A percentile compares a stretch with the other conserved stretches of the same genome.
phyloP scores from a whole-genome alignment of 2,888 invertebrate species.

The Mythimna loreyi region DNA sequence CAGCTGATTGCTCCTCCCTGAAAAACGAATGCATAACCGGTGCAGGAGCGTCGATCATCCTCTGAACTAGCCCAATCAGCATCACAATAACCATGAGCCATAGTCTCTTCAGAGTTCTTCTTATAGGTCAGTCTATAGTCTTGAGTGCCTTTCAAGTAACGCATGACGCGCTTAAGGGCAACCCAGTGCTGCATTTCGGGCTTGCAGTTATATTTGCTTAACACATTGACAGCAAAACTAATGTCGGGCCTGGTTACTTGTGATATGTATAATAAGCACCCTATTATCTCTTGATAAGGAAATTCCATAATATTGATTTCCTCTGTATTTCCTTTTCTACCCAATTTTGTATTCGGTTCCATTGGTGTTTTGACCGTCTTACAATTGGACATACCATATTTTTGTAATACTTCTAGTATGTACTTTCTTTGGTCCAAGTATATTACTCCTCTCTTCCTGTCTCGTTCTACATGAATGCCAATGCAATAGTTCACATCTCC shows the following conservation, averaged over 20 bases:
- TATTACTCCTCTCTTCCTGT: conserved; percentile 12
- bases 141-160: conserved; percentile 58
- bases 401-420: conserved; percentile 13
- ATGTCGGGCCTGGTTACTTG: conserved; percentile 8
- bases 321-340: neutral
- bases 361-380: conserved; percentile 9
- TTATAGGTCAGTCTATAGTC: conserved; percentile 34
- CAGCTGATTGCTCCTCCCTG: conserved; percentile 65
- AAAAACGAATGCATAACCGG: conserved; percentile 62
- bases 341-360: neutral
- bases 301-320: too few relatives aligned
- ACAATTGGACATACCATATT: conserved; percentile 26
- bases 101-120: conserved; percentile 34
- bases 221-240: neutral
- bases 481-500: conserved; percentile 9
- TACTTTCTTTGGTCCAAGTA: conserved; percentile 17
- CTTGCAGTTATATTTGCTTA: conserved; percentile 7
- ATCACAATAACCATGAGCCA: too few relatives aligned
- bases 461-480: conserved; percentile 6
- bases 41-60: conserved; percentile 55
- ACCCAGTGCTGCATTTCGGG: conserved; percentile 6
- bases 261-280: conserved; percentile 3
- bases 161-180: conserved; percentile 53
- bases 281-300: conserved; percentile 21
- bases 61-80: too few relatives aligned